Conservation (phyloP, 35 echinoderm and acorn worm genomes). For the Diadema setosum region DNA sequence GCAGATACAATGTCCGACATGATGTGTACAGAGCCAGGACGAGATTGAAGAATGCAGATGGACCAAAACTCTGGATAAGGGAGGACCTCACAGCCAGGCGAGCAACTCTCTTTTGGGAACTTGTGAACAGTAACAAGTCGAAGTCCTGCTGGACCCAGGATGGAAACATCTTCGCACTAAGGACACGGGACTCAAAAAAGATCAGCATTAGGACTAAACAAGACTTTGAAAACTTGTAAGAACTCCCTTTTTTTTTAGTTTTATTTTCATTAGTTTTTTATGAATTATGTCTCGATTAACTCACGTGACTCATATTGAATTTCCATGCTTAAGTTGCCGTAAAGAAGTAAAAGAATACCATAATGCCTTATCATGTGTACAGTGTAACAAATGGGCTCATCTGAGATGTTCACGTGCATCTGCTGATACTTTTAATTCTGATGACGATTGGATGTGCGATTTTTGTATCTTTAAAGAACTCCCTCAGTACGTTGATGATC, state of each 20-base stretch:
- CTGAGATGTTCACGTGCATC: neutral
- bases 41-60: neutral
- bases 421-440: too few species aligned
- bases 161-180: neutral
- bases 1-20: neutral
- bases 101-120: neutral
- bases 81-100: neutral
- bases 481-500: neutral
- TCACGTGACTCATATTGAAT: neutral
- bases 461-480: neutral
- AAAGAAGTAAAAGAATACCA: neutral
- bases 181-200: neutral
- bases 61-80: neutral
- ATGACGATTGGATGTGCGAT: neutral
- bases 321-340: neutral
- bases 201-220: neutral
- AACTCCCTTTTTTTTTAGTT: neutral
- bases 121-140: neutral
- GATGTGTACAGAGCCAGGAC: neutral
- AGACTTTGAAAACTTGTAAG: neutral
- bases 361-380: too few species aligned
- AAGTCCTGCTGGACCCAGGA: neutral
- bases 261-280: neutral
- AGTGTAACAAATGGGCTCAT: neutral
- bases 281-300: neutral